Base-by-base conservation (phyloP, 2,113 vertebrate species). In the Chaetops frenatus region DNA sequence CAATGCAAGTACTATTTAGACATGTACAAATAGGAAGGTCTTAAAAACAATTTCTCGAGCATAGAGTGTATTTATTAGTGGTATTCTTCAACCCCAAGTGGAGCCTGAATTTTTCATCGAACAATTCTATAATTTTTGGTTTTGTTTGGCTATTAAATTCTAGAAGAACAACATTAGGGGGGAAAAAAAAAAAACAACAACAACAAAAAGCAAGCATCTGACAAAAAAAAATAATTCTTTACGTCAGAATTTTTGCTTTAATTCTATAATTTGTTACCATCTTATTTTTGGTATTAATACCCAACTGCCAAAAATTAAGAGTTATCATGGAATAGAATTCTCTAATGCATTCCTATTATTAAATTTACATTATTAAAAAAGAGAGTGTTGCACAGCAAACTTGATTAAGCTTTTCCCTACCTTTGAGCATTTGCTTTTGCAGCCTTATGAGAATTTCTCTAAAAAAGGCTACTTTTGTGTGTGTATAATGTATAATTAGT, bases 141-240 rank as follows among this genome's bases (percentile, higher is more conserved):
- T 92, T 76, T 72, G 1, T 29, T 80, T 71, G 47, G 15, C 6
- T 47, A 28, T 54, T 64, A 51, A 71, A 72, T 64, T 86, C 4
- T 29, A 71, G 31, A 85, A 71, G 0, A 62, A 27, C 0, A 80
- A 47, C 2, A 42, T 33, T n/a, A 7, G 7, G n/a, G n/a, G n/a
- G n/a, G n/a, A n/a, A n/a, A n/a, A n/a, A n/a, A n/a, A n/a, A n/a
- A n/a, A 24, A 72, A 47, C 29, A 31, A 42, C 0, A 2, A 47
- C 56, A 19, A 5, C 38, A n/a, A 61, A 53, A 25, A 4, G 0
- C 5, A 71, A 57, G 5, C 1, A 42, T 8, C 4, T 88, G 19
- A 56, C 9, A 65, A 7, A 57, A 35, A 67, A 9, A 14, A 33
- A 29, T n/a, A 53, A 38, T 54, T 62, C 5, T 62, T 54, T 36